Base-by-base conservation (phyloP, 2,113 vertebrate species). In the Ammodytes marinus region DNA sequence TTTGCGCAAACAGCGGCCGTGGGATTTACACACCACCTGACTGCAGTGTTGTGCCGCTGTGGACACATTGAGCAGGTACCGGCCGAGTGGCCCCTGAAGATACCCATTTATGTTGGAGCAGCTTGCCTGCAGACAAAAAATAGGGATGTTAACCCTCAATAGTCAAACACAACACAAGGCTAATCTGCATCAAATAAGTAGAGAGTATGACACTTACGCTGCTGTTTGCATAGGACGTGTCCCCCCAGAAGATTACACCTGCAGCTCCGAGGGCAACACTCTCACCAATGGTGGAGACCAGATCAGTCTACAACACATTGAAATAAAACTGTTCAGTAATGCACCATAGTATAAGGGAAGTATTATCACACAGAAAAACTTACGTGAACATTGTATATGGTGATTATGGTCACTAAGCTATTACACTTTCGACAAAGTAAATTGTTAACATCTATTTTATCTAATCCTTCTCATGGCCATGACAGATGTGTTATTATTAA, bases 51-150 rank as follows among this genome's bases (percentile, higher is more conserved):
- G 87, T 0, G 96, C 94, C 0, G 96, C 96, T 17, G 92, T 94
- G 0, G 96, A 97, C 72, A 99, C 96, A 0, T 99, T 99, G 58
- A 98, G 84, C 0, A 99, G 90, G 90, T 99, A 99, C 52, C 79
- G 95, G 0, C 98, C 97, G 87, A 99, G 89, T 0, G 90, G 89
- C 12, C 93, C 94, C 35, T 93, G 94, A 73, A 98, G 84, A 1
- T 99, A 99, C 0, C 93, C 61, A 82, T 97, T 97, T 67, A 99
- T 91, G 57, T 40, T 91, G 68, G 91, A 94, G 84, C 98, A 99
- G 69, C 91, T 95, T 73, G 93, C 92, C 97, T 99, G 88, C 35
- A 86, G 64, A 1, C 6, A 53, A 46, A 46, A 53, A 58, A 57
- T 19, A 55, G 52, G 2, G 7, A 70, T 0, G 8, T 84, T 59